Percentiles rank a stretch among this genome's conserved stretches.
These are phyloP conservation scores for Timema cristinae DNA, from an alignment of 2,888 invertebrate genomes.

Conservation along the genomic window DNA sequence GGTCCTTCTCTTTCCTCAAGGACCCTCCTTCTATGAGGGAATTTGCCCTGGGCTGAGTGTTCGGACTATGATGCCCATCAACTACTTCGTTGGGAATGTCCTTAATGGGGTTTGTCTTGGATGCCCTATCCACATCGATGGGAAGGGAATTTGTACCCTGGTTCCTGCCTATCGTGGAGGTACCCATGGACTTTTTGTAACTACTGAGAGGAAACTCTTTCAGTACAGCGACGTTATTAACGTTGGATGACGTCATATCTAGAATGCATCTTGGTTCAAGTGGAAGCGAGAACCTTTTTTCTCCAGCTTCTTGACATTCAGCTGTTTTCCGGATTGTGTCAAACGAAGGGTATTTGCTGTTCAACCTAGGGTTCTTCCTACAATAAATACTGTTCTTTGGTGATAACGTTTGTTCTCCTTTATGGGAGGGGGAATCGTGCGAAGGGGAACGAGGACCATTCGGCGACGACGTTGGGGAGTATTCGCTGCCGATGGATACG, in stretches of 20 bases:
- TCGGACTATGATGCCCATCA: neutral
- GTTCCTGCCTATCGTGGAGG: neutral
- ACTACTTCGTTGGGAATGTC: neutral
- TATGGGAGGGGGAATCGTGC: neutral
- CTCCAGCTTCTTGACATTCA: neutral
- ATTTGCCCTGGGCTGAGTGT: no score
- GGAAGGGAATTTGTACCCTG: neutral
- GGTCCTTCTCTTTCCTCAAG: neutral
- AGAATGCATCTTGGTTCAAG: neutral
- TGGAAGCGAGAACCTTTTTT: conserved; percentile 7
- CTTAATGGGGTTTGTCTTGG: no score
- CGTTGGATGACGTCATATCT: conserved; percentile 9
- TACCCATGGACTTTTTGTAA: neutral
- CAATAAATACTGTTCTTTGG: conserved; percentile 1
- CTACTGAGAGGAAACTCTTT: neutral
- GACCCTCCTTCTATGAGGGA: neutral
- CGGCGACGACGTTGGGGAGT: neutral
- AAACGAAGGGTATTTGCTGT: conserved; percentile 2
- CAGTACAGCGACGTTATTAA: neutral
- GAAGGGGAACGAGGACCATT: neutral
- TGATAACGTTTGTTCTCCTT: conserved; percentile 26
- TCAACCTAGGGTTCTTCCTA: no score
- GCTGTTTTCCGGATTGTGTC: neutral
- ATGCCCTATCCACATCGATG: neutral
- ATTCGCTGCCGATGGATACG: no score